These are phyloP conservation scores for Calidris pygmaea DNA, from an alignment of 2,113 vertebrate genomes.

Conservation along the genomic window DNA sequence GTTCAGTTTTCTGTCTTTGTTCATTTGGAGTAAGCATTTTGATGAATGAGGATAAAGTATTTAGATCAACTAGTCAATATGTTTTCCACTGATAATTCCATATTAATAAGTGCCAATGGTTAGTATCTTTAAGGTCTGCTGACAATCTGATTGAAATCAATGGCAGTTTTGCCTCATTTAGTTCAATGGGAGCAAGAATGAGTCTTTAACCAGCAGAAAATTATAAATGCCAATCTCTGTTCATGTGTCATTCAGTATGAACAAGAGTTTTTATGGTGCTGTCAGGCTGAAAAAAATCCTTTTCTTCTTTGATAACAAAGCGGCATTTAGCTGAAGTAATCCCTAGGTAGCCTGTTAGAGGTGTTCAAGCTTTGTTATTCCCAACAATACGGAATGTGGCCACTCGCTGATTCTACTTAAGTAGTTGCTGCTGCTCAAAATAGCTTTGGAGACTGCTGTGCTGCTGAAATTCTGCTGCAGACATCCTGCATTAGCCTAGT, in stretches of 20 bases:
- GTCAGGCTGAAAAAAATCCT: slow-evolving; percentile 41
- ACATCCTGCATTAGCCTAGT: slow-evolving; percentile 13
- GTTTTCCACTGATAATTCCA: slow-evolving; percentile 58
- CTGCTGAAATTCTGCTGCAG: slow-evolving; percentile 17
- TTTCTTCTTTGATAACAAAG: slow-evolving; percentile 43
- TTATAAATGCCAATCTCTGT: slow-evolving; percentile 17
- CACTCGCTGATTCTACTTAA: slow-evolving; percentile 36
- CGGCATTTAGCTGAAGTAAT: slow-evolving; percentile 45
- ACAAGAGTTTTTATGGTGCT: slow-evolving; percentile 38
- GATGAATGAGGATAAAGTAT: slow-evolving; percentile 59
- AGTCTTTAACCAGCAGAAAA: slow-evolving; percentile 56
- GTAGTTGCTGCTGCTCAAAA: slow-evolving; percentile 30
- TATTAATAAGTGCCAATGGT: slow-evolving; percentile 57
- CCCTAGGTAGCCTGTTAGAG: slow-evolving; percentile 59
- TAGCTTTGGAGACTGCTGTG: slow-evolving; percentile 7
- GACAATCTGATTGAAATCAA: slow-evolving; percentile 52
- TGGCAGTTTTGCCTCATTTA: slow-evolving; percentile 60
- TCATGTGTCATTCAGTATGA: slow-evolving; percentile 40
- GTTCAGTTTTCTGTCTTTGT: slow-evolving; percentile 47
- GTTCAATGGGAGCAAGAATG: slow-evolving; percentile 32
- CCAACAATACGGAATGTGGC: slow-evolving; percentile 13
- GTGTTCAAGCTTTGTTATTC: slow-evolving; percentile 58
- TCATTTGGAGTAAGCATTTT: slow-evolving; percentile 39
- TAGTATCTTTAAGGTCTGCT: slow-evolving; percentile 42
- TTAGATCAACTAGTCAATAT: slow-evolving; percentile 52